A percentile compares a stretch with the other conserved stretches of the same genome.
These are phyloP conservation scores for Dermatemys mawii DNA, from an alignment of 2,113 vertebrate genomes.

Conservation along the genomic window DNA sequence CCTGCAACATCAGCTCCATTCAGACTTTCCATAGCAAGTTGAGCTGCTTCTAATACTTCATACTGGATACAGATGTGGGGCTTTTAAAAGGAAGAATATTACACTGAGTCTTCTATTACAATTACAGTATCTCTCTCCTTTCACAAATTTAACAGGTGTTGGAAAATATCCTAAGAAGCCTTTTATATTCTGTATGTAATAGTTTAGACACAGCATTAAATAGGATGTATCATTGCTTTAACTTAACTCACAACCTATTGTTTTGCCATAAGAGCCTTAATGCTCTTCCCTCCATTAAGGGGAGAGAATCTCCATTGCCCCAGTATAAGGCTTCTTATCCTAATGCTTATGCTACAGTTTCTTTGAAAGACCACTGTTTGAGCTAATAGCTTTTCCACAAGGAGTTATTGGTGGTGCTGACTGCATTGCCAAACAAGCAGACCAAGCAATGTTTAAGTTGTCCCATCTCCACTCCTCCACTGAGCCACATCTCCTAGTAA, in stretches of 20 bases:
- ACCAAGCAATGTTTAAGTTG: neutral
- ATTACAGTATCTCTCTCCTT: neutral
- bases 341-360: neutral
- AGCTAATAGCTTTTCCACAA: neutral
- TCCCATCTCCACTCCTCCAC: neutral
- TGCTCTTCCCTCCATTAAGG: rapidly evolving
- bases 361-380: neutral
- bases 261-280: neutral
- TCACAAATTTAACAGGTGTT: neutral
- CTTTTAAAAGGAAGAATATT: slow-evolving; percentile 65
- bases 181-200: neutral
- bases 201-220: neutral
- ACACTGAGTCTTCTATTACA: neutral
- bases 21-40: slow-evolving; percentile 83
- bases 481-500: neutral
- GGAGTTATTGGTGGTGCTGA: neutral
- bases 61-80: slow-evolving; percentile 85
- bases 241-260: neutral
- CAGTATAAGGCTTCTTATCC: neutral
- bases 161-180: neutral
- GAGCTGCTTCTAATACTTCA: slow-evolving; percentile 86
- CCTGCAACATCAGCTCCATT: slow-evolving; percentile 76
- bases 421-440: neutral
- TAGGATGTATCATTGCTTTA: neutral
- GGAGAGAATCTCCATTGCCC: neutral